These are phyloP conservation scores for Poecile atricapillus DNA, from an alignment of 2,113 vertebrate species.

Conservation along the genomic window DNA sequence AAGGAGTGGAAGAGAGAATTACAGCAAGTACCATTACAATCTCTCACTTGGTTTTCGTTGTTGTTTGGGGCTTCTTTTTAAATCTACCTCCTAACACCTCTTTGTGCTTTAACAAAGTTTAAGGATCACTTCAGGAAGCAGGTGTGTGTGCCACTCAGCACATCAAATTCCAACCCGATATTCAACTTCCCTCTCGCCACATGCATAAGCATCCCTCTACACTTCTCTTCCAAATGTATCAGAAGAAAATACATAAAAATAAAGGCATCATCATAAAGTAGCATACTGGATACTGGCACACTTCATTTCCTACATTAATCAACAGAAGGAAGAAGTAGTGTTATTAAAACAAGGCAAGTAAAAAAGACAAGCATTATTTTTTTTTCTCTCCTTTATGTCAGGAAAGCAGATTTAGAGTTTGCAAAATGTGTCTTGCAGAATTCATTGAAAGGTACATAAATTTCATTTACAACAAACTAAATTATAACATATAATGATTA, in stretches of 20 bases:
- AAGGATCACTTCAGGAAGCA: background rate
- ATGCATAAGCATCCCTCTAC: background rate
- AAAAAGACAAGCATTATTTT: background rate
- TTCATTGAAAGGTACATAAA: background rate
- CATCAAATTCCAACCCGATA: background rate
- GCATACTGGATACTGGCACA: background rate
- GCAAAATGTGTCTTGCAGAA: background rate
- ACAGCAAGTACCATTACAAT: background rate
- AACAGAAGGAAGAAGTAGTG: background rate
- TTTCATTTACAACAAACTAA: background rate
- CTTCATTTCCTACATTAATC: background rate
- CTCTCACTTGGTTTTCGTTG: background rate
- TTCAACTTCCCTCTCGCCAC: background rate
- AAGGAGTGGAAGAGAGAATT: background rate
- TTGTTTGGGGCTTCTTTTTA: background rate
- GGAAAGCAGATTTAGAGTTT: background rate
- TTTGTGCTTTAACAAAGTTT: background rate
- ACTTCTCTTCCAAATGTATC: background rate
- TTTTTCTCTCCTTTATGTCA: background rate
- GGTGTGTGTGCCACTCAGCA: rapidly evolving
- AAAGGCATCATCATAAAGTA: background rate
- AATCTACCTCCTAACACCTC: background rate
- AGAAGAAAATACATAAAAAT: background rate
- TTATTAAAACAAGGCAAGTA: background rate
- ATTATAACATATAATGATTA: background rate